Evolutionary conservation across 2,888 invertebrate species (phyloP).

Genomic region (Phytoseiulus persimilis): DNA sequence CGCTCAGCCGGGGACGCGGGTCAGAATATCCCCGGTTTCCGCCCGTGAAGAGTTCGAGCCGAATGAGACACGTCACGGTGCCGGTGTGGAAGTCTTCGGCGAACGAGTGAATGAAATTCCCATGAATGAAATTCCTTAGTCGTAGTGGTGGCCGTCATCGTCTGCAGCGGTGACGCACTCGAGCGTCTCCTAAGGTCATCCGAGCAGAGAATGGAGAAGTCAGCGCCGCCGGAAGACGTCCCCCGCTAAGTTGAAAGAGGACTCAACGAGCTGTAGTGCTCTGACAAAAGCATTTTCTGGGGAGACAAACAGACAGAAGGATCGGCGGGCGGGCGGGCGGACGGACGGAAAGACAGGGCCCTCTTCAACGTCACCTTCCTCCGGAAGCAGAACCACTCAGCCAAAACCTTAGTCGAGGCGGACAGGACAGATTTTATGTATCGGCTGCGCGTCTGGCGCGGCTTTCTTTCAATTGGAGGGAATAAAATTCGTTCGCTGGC

Average conservation of each 20-base stretch:
- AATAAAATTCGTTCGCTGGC: neutral
- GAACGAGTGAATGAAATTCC: neutral
- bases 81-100: neutral
- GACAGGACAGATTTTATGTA: neutral
- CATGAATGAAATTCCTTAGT: neutral
- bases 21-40: no score
- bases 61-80: neutral
- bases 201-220: constrained; percentile 5
- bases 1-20: no score
- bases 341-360: neutral
- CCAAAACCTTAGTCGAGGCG: neutral
- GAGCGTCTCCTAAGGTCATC: neutral
- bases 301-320: neutral
- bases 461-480: neutral
- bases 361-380: neutral
- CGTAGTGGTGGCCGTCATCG: neutral
- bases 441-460: neutral
- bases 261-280: neutral
- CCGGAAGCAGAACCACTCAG: constrained; percentile 5
- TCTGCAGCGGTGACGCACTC: neutral
- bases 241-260: neutral
- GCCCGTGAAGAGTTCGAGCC: neutral
- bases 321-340: neutral
- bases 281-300: neutral
- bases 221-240: neutral